These are phyloP conservation scores for Hassar affinis DNA, from an alignment of 2,113 vertebrate genomes.

Conservation along the genomic window DNA sequence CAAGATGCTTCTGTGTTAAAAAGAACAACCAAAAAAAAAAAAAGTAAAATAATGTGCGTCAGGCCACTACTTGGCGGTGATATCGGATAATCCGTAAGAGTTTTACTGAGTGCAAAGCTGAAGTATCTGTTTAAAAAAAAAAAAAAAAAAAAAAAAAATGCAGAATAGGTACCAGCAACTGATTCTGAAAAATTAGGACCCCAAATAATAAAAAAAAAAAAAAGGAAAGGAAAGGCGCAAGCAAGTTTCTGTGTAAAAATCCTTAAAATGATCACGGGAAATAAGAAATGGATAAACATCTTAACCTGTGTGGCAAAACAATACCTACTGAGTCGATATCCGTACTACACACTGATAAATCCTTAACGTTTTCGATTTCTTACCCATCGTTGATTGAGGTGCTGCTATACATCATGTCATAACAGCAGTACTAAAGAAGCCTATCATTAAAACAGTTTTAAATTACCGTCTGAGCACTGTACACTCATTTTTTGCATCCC, in stretches of 20 bases:
- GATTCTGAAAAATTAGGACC: neutral
- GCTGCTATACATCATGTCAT: constrained; percentile 56
- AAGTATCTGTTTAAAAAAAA: neutral
- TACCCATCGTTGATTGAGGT: constrained; percentile 51
- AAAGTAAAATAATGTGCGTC: constrained; percentile 44
- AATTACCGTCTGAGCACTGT: constrained; percentile 67
- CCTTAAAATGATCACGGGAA: constrained; percentile 46
- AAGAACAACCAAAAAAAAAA: constrained; percentile 29
- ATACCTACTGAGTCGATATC: constrained; percentile 52
- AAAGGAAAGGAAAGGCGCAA: neutral
- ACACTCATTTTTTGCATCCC: constrained; percentile 58
- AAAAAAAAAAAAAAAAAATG: neutral
- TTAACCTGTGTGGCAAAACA: constrained; percentile 57
- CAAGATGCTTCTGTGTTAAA: neutral
- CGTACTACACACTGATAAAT: constrained; percentile 51
- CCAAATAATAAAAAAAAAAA: no score
- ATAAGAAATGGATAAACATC: constrained; percentile 62
- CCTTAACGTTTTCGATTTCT: constrained; percentile 27
- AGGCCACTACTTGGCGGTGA: constrained; percentile 21
- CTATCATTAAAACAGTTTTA: constrained; percentile 64
- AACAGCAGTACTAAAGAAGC: constrained; percentile 65
- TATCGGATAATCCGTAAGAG: constrained; percentile 4
- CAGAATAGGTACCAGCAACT: neutral
- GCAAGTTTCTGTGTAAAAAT: constrained; percentile 13
- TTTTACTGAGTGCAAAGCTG: neutral